Conservation (phyloP, 37 sponge, comb jelly and placozoan species). For the Ephydatia muelleri region DNA sequence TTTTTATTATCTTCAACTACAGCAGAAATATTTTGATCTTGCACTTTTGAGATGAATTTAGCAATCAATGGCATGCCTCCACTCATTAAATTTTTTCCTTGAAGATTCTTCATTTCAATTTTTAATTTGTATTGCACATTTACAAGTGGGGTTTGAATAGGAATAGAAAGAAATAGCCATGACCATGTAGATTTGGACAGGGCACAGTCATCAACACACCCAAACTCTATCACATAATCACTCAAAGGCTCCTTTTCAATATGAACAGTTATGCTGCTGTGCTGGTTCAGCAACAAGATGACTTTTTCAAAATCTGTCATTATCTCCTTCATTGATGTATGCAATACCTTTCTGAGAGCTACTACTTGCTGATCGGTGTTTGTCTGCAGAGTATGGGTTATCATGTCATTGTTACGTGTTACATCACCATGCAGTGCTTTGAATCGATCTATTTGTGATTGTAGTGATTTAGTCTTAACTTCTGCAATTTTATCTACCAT, state of each 20-base stretch:
- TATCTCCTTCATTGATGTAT: not conserved
- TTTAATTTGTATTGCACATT: not conserved
- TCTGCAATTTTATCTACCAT: not conserved
- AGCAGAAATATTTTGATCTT: not conserved
- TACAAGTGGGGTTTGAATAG: not conserved
- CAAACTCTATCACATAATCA: not conserved
- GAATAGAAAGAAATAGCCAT: not conserved
- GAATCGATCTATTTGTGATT: slow-evolving; percentile 8
- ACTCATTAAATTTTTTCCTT: not conserved
- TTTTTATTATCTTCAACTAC: not conserved
- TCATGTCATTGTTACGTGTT: not conserved
- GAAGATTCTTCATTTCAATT: not conserved
- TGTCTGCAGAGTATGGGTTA: not conserved
- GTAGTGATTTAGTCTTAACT: not conserved
- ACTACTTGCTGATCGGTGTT: slow-evolving; percentile 12
- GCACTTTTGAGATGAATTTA: not conserved
- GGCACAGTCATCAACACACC: not conserved
- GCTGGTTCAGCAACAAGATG: not conserved
- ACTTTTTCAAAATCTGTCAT: not conserved
- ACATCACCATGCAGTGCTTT: not conserved
- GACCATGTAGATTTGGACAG: not conserved
- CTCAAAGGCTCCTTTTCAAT: not conserved
- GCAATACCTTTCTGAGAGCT: not conserved
- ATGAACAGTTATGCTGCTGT: not conserved
- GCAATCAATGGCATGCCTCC: not conserved